These are phyloP conservation scores for Brachycybe producta DNA, from an alignment of 2,888 invertebrate species.

Conservation along the genomic window DNA sequence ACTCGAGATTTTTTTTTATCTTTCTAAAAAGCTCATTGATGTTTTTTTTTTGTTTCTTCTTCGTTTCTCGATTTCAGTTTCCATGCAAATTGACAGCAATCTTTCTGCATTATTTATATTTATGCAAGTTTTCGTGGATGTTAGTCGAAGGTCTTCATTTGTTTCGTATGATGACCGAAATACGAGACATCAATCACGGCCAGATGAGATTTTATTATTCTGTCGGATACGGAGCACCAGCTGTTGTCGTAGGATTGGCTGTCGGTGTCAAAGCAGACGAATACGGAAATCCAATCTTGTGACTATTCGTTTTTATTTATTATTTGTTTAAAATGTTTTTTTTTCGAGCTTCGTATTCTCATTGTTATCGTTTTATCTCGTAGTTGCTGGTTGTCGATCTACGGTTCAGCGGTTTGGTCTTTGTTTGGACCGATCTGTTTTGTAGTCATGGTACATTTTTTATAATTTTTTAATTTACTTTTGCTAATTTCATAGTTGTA, in stretches of 20 bases:
- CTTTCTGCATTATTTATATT: constrained; percentile 83
- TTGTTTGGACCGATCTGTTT: constrained; percentile 78
- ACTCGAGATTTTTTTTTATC: constrained; percentile 12
- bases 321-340: constrained; percentile 7
- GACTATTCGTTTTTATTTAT: constrained; percentile 38
- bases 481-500: constrained; percentile 11
- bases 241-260: constrained; percentile 76
- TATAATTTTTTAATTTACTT: constrained; percentile 5
- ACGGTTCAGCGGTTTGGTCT: constrained; percentile 90
- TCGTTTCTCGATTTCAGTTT: constrained; percentile 53
- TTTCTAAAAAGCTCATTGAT: not conserved
- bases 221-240: constrained; percentile 73
- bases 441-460: constrained; percentile 47
- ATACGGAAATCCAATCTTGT: constrained; percentile 89
- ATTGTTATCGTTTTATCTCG: constrained; percentile 25
- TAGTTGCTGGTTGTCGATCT: constrained; percentile 89
- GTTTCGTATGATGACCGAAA: constrained; percentile 84
- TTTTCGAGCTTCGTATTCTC: not conserved
- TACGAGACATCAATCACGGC: constrained; percentile 91
- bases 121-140: constrained; percentile 80
- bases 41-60: not conserved
- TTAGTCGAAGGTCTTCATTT: constrained; percentile 84
- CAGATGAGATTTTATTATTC: constrained; percentile 83
- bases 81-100: constrained; percentile 81
- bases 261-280: constrained; percentile 87